phyloP scores from a whole-genome alignment of 2,113 vertebrate species.

The Romanogobio albipinnatus region DNA sequence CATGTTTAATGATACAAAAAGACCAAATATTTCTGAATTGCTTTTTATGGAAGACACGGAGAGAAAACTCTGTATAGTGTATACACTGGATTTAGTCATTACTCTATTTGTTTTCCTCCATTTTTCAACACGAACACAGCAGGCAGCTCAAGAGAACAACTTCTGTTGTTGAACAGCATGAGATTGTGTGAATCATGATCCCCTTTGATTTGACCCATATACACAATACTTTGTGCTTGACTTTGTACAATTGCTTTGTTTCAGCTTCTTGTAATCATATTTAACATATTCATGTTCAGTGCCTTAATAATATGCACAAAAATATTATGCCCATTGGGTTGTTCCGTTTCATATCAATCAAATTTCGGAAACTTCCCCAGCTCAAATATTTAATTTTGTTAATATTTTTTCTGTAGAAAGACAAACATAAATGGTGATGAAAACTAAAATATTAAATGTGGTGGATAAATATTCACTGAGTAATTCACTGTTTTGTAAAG shows the following conservation, averaged over 20 bases:
- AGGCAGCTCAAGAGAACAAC: background rate
- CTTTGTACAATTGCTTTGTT: background rate
- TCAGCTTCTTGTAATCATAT: background rate
- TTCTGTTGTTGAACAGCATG: background rate
- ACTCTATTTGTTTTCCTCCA: background rate
- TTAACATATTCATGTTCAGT: background rate
- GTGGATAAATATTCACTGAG: no score
- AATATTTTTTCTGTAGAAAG: no score
- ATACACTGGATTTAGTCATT: constrained; percentile 1
- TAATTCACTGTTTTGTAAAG: no score
- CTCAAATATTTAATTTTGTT: no score
- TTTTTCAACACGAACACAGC: constrained; percentile 16
- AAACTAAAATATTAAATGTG: no score
- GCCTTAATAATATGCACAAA: background rate
- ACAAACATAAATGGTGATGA: no score
- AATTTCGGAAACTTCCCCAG: no score
- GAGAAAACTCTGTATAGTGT: background rate
- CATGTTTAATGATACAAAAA: background rate
- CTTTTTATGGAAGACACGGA: background rate
- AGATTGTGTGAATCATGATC: background rate
- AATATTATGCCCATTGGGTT: background rate
- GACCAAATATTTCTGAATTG: background rate
- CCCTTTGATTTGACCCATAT: constrained; percentile 13
- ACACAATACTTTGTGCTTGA: background rate
- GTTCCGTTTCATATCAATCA: no score